phyloP scores from a whole-genome alignment of 92 coral and sea anemone species.

The Actinernus sp. region DNA sequence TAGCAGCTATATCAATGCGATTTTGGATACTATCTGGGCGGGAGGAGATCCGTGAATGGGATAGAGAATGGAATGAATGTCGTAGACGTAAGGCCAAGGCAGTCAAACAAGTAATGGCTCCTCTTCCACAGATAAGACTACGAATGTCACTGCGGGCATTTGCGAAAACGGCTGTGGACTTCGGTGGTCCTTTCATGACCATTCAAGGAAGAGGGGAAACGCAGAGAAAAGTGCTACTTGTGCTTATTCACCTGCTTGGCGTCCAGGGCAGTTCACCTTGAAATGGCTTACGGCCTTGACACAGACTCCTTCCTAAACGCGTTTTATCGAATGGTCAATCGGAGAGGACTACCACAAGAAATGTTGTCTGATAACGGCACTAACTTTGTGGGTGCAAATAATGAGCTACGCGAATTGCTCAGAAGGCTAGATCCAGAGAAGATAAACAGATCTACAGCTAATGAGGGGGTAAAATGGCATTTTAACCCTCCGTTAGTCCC shows the following conservation, averaged over 20 bases:
- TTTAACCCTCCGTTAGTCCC: slow-evolving; percentile 64
- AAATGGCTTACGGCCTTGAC: slow-evolving; percentile 57
- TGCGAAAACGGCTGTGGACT: slow-evolving; percentile 56
- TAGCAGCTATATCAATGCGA: slow-evolving; percentile 30
- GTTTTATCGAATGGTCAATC: slow-evolving; percentile 53
- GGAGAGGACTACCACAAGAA: slow-evolving; percentile 52
- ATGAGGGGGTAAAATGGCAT: slow-evolving; percentile 46
- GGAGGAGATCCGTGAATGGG: slow-evolving; percentile 72
- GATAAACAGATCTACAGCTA: slow-evolving; percentile 53
- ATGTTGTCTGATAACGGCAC: slow-evolving; percentile 64
- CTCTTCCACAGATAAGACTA: slow-evolving; percentile 61
- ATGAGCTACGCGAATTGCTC: slow-evolving; percentile 46
- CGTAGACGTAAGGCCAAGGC: slow-evolving; percentile 36
- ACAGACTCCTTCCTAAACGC: slow-evolving; percentile 59
- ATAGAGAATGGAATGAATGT: slow-evolving; percentile 57
- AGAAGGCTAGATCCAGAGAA: slow-evolving; percentile 41
- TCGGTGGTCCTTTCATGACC: slow-evolving; percentile 53
- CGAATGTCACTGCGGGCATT: slow-evolving; percentile 46
- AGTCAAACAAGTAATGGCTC: slow-evolving; percentile 76
- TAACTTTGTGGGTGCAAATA: slow-evolving; percentile 65
- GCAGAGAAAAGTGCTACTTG: slow-evolving; percentile 54
- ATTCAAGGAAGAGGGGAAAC: slow-evolving; percentile 60
- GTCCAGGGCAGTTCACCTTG: slow-evolving; percentile 61
- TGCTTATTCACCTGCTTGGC: slow-evolving; percentile 62
- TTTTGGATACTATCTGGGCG: slow-evolving; percentile 61